These are phyloP conservation scores for Nezara viridula DNA, from an alignment of 2,888 invertebrate species.

Conservation along the genomic window DNA sequence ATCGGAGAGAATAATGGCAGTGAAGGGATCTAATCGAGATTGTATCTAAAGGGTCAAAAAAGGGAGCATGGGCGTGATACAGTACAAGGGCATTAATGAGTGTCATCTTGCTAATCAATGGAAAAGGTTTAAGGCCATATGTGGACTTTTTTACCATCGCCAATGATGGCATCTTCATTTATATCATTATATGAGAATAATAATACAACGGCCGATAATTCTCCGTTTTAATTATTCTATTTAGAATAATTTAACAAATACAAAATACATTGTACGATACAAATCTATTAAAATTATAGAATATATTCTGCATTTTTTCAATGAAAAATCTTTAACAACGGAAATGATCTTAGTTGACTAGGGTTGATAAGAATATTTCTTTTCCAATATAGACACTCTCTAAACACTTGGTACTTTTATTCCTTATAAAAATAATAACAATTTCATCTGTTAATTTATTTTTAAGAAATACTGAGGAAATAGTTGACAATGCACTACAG, in stretches of 20 bases:
- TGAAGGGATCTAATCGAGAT: constrained; percentile 5
- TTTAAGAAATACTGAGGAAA: too few relatives aligned
- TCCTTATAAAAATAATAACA: too few relatives aligned
- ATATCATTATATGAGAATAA: not conserved
- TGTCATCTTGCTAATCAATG: not conserved
- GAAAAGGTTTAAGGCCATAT: not conserved
- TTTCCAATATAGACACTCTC: too few relatives aligned
- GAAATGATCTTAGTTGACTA: too few relatives aligned
- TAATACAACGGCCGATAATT: not conserved
- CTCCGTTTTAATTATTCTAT: not conserved
- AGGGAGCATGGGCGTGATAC: not conserved
- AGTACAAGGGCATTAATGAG: not conserved
- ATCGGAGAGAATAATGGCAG: not conserved
- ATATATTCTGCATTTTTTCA: too few relatives aligned
- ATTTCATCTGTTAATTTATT: too few relatives aligned
- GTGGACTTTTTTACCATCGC: not conserved
- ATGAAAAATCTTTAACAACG: too few relatives aligned
- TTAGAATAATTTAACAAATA: not conserved
- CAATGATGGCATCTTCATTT: not conserved
- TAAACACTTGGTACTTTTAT: too few relatives aligned
- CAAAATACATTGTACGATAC: too few relatives aligned
- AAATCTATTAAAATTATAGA: too few relatives aligned
- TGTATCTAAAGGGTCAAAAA: constrained; percentile 6
- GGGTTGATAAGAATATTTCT: too few relatives aligned
- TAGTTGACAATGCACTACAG: too few relatives aligned